Evolutionary conservation across 2,113 vertebrate genomes (phyloP).

Genomic region (Anoplopoma fimbria): DNA sequence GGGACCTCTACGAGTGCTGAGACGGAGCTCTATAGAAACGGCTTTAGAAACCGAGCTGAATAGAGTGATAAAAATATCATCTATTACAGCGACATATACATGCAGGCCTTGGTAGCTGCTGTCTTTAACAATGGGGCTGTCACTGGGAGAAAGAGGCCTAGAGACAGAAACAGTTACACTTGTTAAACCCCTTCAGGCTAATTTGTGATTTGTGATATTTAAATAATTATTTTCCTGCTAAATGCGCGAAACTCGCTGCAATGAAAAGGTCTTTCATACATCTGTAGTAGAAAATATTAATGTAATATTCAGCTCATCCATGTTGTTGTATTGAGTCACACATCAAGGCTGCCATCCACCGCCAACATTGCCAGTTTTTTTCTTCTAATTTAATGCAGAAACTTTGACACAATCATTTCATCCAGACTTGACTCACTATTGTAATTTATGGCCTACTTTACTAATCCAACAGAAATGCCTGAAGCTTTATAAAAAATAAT

Average conservation of each 20-base stretch:
- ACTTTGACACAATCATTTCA: too few species aligned
- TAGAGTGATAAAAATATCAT: slow-evolving; percentile 22
- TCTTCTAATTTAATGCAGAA: too few species aligned
- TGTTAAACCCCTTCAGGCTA: not conserved
- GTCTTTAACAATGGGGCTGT: slow-evolving; percentile 31
- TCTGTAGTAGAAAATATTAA: too few species aligned
- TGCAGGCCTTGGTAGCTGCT: slow-evolving; percentile 20
- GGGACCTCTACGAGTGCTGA: not conserved
- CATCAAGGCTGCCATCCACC: too few species aligned
- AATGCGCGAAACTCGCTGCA: too few species aligned
- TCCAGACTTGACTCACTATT: not conserved
- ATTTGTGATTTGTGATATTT: not conserved
- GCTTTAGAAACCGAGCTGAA: slow-evolving; percentile 19
- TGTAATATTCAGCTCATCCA: too few species aligned
- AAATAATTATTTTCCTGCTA: not conserved
- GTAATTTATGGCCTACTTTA: not conserved
- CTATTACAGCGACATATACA: slow-evolving; percentile 17
- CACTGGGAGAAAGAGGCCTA: slow-evolving; percentile 24
- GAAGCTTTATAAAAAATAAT: not conserved
- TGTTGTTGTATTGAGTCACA: too few species aligned
- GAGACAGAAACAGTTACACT: slow-evolving; percentile 12
- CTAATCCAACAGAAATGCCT: not conserved
- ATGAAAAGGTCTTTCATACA: too few species aligned
- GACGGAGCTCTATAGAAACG: slow-evolving; percentile 11
- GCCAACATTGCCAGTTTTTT: too few species aligned